phyloP scores from a whole-genome alignment of 2,888 invertebrate species.

The Calliopum simillimum region DNA sequence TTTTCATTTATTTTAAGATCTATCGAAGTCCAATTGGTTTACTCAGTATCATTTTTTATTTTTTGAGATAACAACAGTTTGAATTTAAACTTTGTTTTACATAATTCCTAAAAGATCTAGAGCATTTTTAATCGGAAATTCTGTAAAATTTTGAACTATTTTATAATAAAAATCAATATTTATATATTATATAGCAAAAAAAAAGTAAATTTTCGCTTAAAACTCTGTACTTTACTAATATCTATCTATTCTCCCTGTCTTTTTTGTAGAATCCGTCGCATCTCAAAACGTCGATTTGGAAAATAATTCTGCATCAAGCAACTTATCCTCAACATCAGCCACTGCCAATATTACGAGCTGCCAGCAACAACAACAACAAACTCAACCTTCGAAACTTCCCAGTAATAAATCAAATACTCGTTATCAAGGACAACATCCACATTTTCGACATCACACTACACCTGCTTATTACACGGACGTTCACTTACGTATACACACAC shows the following conservation, averaged over 20 bases:
- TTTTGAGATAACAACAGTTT: no score
- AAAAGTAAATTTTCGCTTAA: not conserved
- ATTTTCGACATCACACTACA: conserved; percentile 62
- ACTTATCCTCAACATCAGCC: conserved; percentile 68
- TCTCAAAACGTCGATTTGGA: conserved; percentile 47
- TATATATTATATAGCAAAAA: no score
- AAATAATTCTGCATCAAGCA: conserved; percentile 54
- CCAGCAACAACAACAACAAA: conserved; percentile 62
- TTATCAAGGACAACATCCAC: conserved; percentile 64
- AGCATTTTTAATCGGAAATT: no score
- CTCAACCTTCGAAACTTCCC: conserved; percentile 14
- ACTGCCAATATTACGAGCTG: conserved; percentile 68
- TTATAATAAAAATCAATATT: no score
- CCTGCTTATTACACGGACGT: conserved; percentile 64
- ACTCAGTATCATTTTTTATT: no score
- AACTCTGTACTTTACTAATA: not conserved
- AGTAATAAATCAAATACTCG: conserved; percentile 47
- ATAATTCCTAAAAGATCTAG: no score
- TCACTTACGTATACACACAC: conserved; percentile 62
- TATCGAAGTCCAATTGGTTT: no score
- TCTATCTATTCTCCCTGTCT: conserved; percentile 6
- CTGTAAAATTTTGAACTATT: no score
- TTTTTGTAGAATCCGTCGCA: conserved; percentile 58
- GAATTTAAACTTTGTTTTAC: no score
- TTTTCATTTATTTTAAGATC: no score